Evolutionary conservation across 2,888 invertebrate species (phyloP).

Genomic region (Dilophus febrilis): DNA sequence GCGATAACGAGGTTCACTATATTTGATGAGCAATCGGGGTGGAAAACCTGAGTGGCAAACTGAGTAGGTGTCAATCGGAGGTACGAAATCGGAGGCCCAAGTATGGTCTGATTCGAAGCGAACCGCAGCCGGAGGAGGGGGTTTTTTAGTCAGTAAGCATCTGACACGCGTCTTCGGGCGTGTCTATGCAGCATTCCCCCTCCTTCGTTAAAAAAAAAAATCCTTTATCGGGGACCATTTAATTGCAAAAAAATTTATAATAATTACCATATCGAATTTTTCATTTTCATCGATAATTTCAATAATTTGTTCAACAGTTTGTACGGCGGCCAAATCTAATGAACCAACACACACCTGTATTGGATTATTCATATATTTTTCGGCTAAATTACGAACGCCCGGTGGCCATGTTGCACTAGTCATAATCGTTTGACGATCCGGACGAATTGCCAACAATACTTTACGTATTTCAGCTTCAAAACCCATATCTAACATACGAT

Average conservation of each 20-base stretch:
- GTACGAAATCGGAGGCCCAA: no score
- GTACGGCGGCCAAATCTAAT: constrained; percentile 74
- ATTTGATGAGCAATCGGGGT: no score
- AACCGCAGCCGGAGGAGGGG: no score
- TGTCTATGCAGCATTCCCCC: no score
- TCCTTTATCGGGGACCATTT: no score
- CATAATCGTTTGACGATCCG: constrained; percentile 90
- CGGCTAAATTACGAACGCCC: constrained; percentile 69
- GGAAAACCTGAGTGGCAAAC: no score
- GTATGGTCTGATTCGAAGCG: no score
- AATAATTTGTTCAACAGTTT: constrained; percentile 69
- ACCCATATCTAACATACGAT: constrained; percentile 75
- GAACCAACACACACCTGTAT: constrained; percentile 81
- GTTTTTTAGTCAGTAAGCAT: no score
- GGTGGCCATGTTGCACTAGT: constrained; percentile 93
- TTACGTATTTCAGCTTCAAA: constrained; percentile 79
- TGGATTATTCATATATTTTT: constrained; percentile 76
- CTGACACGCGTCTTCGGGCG: no score
- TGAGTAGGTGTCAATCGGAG: no score
- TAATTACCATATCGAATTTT: constrained; percentile 43
- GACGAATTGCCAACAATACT: constrained; percentile 60
- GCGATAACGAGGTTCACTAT: no score
- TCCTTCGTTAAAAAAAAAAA: constrained; percentile 1
- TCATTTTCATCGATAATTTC: constrained; percentile 51
- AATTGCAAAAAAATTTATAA: neutral